Percentiles rank a stretch among this genome's conserved stretches.
These are phyloP conservation scores for Sternotherus odoratus DNA, from an alignment of 2,797 vertebrate species.

Conservation along the genomic window DNA sequence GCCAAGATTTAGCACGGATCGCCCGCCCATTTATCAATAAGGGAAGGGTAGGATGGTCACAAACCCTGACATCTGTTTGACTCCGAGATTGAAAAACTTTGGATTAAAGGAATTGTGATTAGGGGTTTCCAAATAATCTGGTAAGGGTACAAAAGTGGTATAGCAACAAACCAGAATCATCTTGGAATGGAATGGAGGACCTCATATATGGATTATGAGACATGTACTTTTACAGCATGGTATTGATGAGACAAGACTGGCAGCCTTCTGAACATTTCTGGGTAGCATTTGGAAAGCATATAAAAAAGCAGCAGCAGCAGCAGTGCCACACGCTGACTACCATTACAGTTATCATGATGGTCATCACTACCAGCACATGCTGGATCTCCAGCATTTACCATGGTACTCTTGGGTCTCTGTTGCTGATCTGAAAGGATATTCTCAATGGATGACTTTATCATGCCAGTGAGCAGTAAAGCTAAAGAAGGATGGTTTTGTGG, in stretches of 20 bases:
- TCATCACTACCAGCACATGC: background rate
- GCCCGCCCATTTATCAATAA: background rate
- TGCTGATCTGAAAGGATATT: background rate
- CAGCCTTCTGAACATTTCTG: background rate
- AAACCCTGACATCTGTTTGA: background rate
- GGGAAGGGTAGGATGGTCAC: fast-evolving
- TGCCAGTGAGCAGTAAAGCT: conserved; percentile 2
- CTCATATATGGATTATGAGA: background rate
- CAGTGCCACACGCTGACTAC: background rate
- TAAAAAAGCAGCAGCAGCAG: background rate
- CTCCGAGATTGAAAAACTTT: background rate
- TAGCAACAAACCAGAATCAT: background rate
- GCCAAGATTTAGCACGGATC: background rate
- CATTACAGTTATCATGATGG: background rate
- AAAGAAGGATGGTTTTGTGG: background rate
- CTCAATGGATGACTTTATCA: background rate
- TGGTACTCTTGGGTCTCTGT: background rate
- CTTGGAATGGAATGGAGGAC: background rate
- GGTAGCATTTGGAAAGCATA: background rate
- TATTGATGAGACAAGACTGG: background rate
- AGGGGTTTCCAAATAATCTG: background rate
- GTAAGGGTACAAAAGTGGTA: background rate
- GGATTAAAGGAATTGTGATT: background rate
- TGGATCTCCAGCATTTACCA: background rate
- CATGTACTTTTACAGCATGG: background rate